These are phyloP conservation scores for Chaenocephalus aceratus DNA, from an alignment of 2,113 vertebrate species.

Conservation along the genomic window DNA sequence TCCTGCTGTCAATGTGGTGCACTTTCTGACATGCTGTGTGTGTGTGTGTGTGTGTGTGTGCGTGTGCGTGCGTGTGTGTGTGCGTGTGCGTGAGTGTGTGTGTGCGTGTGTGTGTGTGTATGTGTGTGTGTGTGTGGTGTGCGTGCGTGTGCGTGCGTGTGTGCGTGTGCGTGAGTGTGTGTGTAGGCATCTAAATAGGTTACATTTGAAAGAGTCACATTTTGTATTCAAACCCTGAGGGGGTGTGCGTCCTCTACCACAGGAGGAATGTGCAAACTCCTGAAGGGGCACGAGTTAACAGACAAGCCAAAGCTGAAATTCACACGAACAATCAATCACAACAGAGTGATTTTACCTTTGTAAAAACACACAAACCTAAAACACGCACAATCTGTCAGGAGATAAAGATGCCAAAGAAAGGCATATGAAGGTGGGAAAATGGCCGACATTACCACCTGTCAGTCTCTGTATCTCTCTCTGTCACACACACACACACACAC, in stretches of 20 bases:
- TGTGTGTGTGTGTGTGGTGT: slow-evolving; percentile 18
- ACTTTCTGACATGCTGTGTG: slow-evolving; percentile 28
- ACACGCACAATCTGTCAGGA: slow-evolving; percentile 6
- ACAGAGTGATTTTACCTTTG: neutral
- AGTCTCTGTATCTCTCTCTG: slow-evolving; percentile 5
- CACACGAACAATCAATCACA: slow-evolving; percentile 26
- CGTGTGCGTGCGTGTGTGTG: slow-evolving; percentile 25
- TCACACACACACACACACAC: slow-evolving; percentile 2
- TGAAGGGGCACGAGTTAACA: neutral
- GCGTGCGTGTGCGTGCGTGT: slow-evolving; percentile 1
- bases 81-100: slow-evolving; percentile 10
- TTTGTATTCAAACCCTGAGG: slow-evolving; percentile 41
- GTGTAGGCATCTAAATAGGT: slow-evolving; percentile 36
- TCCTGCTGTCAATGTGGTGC: slow-evolving; percentile 34
- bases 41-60: slow-evolving; percentile 6
- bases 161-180: slow-evolving; percentile 21
- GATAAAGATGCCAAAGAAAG: neutral
- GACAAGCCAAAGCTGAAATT: neutral
- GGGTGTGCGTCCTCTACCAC: slow-evolving; percentile 37
- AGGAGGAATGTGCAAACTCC: slow-evolving; percentile 26
- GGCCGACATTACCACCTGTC: slow-evolving; percentile 37
- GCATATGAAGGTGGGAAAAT: slow-evolving; percentile 44
- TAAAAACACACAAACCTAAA: neutral
- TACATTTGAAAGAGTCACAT: slow-evolving; percentile 40
- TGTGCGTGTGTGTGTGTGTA: slow-evolving; percentile 19